phyloP scores from a whole-genome alignment of 2,113 vertebrate species.

The Podarcis raffonei region DNA sequence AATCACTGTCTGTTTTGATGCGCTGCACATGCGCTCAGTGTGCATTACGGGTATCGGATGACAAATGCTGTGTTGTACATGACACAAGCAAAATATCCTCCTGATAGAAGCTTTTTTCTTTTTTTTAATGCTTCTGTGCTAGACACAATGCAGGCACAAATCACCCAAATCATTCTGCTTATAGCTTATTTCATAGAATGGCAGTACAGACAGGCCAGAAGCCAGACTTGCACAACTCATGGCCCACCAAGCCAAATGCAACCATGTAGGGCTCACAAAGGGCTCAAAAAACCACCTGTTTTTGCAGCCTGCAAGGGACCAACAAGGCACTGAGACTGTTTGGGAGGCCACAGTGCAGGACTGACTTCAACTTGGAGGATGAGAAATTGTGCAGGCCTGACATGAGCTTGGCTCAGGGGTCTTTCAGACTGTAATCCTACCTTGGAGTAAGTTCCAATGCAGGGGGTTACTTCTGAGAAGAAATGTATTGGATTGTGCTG shows the following conservation, averaged over 20 bases:
- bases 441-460: neutral
- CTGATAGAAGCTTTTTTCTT: conserved; percentile 51
- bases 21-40: conserved; percentile 46
- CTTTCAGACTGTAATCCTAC: neutral
- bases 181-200: neutral
- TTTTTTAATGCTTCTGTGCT: conserved; percentile 58
- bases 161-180: neutral
- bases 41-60: conserved; percentile 54
- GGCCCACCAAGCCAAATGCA: too few species aligned
- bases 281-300: neutral
- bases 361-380: neutral
- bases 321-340: neutral
- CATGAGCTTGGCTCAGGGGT: neutral
- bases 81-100: conserved; percentile 53
- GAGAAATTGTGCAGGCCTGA: neutral
- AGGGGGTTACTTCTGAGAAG: neutral
- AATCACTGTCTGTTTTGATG: conserved; percentile 49
- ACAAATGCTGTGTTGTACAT: conserved; percentile 61
- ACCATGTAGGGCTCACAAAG: neutral
- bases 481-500: neutral
- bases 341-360: neutral
- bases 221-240: too few species aligned
- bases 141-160: conserved; percentile 47
- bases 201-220: neutral
- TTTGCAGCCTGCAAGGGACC: neutral